A percentile compares a stretch with the other conserved stretches of the same genome.
These are phyloP conservation scores for Microcebus griseorufus DNA, from an alignment of 2,113 vertebrate genomes.

Conservation along the genomic window DNA sequence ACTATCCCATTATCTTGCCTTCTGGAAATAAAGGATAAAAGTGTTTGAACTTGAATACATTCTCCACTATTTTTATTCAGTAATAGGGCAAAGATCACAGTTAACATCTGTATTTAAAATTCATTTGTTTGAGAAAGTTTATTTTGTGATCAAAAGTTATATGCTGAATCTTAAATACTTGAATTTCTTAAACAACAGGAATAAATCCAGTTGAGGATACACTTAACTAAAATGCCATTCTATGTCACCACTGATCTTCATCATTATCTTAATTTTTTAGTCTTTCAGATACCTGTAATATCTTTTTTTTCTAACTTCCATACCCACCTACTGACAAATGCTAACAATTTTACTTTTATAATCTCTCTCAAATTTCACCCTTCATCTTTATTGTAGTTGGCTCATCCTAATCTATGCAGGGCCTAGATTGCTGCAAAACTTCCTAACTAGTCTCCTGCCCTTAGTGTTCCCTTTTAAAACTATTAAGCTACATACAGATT, in stretches of 20 bases:
- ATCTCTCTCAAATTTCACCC: background rate
- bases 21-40: conserved; percentile 42
- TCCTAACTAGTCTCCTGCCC: background rate
- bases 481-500: background rate
- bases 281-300: background rate
- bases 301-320: background rate
- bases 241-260: background rate
- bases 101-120: conserved; percentile 24
- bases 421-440: background rate
- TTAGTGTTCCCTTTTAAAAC: background rate
- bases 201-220: background rate
- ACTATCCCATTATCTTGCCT: background rate
- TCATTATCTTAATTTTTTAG: conserved; percentile 37
- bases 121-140: conserved; percentile 5
- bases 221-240: conserved; percentile 39
- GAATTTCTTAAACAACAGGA: background rate
- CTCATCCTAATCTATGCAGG: background rate
- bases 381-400: background rate
- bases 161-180: conserved; percentile 24
- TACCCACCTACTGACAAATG: background rate
- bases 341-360: background rate
- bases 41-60: conserved; percentile 18
- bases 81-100: background rate
- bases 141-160: background rate
- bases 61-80: background rate